Evolutionary conservation across 2,797 vertebrate species (phyloP), one percentile per base, ranked within the genome.

Genomic region (Uromys caudimaculatus): DNA sequence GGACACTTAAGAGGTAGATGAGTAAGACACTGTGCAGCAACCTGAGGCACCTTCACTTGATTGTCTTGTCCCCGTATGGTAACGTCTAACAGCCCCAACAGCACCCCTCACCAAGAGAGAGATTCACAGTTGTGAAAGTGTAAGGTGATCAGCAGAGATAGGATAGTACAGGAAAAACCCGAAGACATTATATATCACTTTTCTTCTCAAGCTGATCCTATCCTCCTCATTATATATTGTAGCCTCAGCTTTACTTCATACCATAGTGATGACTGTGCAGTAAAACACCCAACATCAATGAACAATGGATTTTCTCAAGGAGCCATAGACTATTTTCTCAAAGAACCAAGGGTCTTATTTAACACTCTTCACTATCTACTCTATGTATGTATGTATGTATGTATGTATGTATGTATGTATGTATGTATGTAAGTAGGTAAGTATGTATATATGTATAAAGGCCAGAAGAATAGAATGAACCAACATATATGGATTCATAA

Each of bases 131-230:
- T 10, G 54, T 35, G 56, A 62, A 19, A 27, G 60, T 54, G 4
- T 0, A 56, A 41, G 3, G 29, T 71, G n/a, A n/a, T 83, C 14
- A 58, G 38, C 50, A 85, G 9, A 58, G 8, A 62, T 58, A 8
- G 4, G 5, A 58, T 12, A 10, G 32, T 52, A 64, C 24, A 62
- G 32, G 17, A 13, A 62, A 83, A 24, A 23, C 1, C 56, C 19
- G n/a, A 73, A 4, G 10, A 54, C 6, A 58, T n/a, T 88, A 54
- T 60, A 41, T 89, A 54, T 60, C 24, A 71, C 27, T 73, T 14
- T 35, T 8, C 0, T 47, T 24, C 62, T 38, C 4, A n/a, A 0
- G 2, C 29, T n/a, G 10, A 17, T 10, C 17, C 4, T 5, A 5
- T 14, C 44, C 16, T 29, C 16, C 44, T 29, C 8, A 21, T 17